Conservation (phyloP, 2,888 invertebrate genomes). For the Drosophila anomelani region DNA sequence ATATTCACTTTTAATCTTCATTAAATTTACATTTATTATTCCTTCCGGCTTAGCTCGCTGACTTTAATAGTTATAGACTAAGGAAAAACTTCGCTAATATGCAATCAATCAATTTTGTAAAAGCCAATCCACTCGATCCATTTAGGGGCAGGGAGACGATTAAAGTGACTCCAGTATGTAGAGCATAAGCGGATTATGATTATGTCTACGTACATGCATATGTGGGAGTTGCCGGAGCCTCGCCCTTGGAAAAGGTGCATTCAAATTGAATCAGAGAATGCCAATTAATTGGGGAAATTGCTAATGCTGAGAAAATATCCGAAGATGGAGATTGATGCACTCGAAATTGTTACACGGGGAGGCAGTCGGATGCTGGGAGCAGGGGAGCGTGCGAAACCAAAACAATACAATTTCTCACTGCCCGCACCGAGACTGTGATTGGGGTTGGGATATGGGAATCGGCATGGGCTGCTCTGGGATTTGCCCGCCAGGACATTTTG, state of each 20-base stretch:
- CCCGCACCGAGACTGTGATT: conserved; percentile 22
- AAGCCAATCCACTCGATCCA: conserved; percentile 16
- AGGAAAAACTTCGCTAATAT: conserved; percentile 55
- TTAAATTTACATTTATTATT: too few relatives aligned
- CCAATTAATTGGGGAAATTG: conserved; percentile 67
- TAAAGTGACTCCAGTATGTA: conserved; percentile 2
- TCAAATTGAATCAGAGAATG: conserved; percentile 42
- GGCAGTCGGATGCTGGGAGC: conserved; percentile 10
- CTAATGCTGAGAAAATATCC: conserved; percentile 3
- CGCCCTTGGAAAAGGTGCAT: conserved; percentile 43
- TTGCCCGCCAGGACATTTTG: conserved; percentile 69
- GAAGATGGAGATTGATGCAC: conserved; percentile 69
- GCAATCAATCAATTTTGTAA: conserved; percentile 58
- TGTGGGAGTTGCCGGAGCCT: conserved; percentile 11
- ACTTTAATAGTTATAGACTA: conserved; percentile 9
- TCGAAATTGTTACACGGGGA: conserved; percentile 17
- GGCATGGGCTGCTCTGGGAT: conserved; percentile 56
- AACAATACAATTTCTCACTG: conserved; percentile 66
- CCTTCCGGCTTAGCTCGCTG: not conserved
- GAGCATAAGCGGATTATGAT: conserved; percentile 73
- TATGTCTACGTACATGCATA: conserved; percentile 48
- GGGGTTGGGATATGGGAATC: conserved; percentile 34
- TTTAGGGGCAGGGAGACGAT: not conserved
- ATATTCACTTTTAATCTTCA: too few relatives aligned
- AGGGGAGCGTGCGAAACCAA: conserved; percentile 41